Conservation (phyloP, 2,113 vertebrate genomes). For the Menidia beryllina region DNA sequence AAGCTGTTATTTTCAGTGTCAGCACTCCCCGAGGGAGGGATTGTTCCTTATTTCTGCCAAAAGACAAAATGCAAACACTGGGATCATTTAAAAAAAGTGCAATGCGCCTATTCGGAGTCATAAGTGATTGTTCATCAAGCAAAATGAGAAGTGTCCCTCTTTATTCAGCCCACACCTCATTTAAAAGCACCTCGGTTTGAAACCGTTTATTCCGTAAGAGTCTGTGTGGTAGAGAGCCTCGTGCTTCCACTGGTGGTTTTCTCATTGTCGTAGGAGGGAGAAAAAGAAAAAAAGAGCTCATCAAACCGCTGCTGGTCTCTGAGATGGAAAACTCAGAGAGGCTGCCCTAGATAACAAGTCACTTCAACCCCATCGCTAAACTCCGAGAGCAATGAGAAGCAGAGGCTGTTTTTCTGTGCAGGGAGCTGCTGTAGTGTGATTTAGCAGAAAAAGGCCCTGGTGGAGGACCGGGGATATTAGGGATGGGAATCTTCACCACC, state of each 20-base stretch:
- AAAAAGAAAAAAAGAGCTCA: neutral
- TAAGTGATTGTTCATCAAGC: constrained; percentile 35
- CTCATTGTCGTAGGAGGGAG: neutral
- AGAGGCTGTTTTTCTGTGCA: constrained; percentile 27
- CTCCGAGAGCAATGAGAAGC: constrained; percentile 51
- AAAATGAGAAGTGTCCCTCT: neutral
- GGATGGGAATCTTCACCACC: no score
- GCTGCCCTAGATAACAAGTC: constrained; percentile 59
- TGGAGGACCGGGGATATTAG: neutral
- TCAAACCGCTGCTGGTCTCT: constrained; percentile 48
- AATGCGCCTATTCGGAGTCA: constrained; percentile 33
- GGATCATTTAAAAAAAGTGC: constrained; percentile 52
- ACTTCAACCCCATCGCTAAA: constrained; percentile 45
- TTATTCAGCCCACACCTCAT: constrained; percentile 23
- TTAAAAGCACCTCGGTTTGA: constrained; percentile 16
- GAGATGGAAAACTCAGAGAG: constrained; percentile 59
- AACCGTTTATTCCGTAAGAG: constrained; percentile 16
- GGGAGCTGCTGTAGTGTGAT: constrained; percentile 16
- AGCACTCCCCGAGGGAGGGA: constrained; percentile 59
- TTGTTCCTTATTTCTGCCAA: constrained; percentile 48
- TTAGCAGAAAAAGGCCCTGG: constrained; percentile 32
- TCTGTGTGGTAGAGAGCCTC: no score
- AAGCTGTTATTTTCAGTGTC: constrained; percentile 54
- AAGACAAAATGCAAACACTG: constrained; percentile 50
- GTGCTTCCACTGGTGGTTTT: constrained; percentile 18